Evolutionary conservation across 2,888 invertebrate genomes (phyloP).

Genomic region (Apamea epomidion): DNA sequence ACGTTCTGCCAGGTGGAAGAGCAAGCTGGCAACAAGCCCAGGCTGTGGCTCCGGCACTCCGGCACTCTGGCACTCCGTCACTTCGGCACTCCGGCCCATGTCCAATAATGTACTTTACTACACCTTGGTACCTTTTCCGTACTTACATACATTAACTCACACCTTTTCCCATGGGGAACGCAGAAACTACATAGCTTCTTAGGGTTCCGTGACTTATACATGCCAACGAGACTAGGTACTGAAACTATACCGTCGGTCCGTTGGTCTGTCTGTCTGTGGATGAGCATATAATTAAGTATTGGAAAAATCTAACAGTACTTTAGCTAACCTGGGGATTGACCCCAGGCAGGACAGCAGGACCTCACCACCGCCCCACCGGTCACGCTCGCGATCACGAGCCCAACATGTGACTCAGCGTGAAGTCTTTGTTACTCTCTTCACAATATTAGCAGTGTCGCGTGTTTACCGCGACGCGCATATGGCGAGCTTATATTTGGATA

Average conservation of each 20-base stretch:
- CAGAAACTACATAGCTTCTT: background rate
- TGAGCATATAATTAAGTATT: too few relatives aligned
- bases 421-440: constrained; percentile 7
- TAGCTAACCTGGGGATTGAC: background rate
- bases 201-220: background rate
- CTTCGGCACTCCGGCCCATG: background rate
- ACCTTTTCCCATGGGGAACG: background rate
- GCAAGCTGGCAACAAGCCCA: background rate
- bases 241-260: background rate
- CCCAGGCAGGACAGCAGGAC: background rate
- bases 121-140: background rate
- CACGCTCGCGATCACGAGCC: background rate
- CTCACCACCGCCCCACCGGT: too few relatives aligned
- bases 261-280: background rate
- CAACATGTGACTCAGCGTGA: too few relatives aligned
- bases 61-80: too few relatives aligned
- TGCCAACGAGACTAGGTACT: too few relatives aligned
- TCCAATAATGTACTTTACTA: background rate
- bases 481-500: constrained; percentile 18
- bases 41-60: too few relatives aligned
- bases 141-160: background rate
- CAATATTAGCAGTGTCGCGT: constrained; percentile 14
- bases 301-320: background rate
- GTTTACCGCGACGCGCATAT: constrained; percentile 24
- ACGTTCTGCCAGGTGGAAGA: background rate